Conservation (phyloP, 2,113 vertebrate genomes). For the Nothobranchius furzeri region DNA sequence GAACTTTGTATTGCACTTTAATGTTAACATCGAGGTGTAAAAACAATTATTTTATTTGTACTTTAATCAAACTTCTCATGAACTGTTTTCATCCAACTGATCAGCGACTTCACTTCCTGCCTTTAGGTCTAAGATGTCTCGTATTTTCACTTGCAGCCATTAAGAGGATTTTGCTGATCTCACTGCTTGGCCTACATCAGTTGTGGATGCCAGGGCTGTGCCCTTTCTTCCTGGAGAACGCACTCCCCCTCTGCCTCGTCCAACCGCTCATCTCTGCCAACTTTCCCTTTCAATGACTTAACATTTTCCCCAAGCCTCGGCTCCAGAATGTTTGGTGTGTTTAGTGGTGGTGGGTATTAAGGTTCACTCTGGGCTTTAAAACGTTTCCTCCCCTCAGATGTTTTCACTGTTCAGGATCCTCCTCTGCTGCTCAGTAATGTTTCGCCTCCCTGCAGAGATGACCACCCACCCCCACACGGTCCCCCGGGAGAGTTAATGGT, state of each 20-base stretch:
- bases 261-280: constrained; percentile 54
- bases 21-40: no score
- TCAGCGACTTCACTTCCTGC: no score
- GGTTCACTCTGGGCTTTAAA: not conserved
- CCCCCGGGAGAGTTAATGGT: constrained; percentile 46
- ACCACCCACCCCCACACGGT: constrained; percentile 19
- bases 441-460: constrained; percentile 16
- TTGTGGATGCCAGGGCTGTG: constrained; percentile 48
- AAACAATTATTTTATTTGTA: no score
- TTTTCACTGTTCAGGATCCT: constrained; percentile 12
- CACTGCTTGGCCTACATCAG: constrained; percentile 52
- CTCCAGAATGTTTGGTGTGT: constrained; percentile 15
- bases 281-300: constrained; percentile 45
- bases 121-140: not conserved
- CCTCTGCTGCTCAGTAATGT: constrained; percentile 23
- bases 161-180: constrained; percentile 40
- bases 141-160: constrained; percentile 2
- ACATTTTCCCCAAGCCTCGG: not conserved
- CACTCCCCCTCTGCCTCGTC: constrained; percentile 21
- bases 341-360: not conserved
- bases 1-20: no score
- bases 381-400: not conserved
- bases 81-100: no score
- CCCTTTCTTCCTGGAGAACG: constrained; percentile 55
- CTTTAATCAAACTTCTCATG: no score